Evolutionary conservation across 2,797 vertebrate species (phyloP), one percentile per base, ranked within the genome.

Genomic region (Thaleichthys pacificus): DNA sequence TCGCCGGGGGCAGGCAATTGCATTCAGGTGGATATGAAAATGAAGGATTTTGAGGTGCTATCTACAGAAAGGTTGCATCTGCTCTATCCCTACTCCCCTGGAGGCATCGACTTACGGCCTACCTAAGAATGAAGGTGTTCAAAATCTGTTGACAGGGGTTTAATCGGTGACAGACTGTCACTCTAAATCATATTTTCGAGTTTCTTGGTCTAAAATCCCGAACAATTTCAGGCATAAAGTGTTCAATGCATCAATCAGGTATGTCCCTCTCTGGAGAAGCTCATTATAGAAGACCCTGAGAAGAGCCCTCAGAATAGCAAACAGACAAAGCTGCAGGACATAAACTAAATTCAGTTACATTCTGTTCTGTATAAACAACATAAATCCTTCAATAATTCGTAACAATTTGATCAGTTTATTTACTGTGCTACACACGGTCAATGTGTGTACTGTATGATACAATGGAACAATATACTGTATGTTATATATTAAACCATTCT

Each of bases 11-110:
- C 87, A 77, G 71, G 68, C 75, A 80, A 83, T 89, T 84, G 76
- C 82, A 84, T 82, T 73, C 61, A 77, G 77, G 76, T 74, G 17
- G 85, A 87, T 87, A 87, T 92, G 88, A 89, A 92, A 93, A 93
- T 92, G 74, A 90, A 91, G 82, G 80, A 86, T 88, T 86, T 82
- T 76, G 76, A 89, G 84, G 81, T 81, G 85, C 82, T 80, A 84
- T 84, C 84, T 84, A 75, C 73, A 83, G 38, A 77, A 82, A 91
- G 82, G 88, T 90, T 88, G 19, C 51, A 17, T 56, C 51, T 56
- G 19, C 51, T 56, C 17, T 8, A 5, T 84, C 80, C 71, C 64
- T 70, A 66, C 17, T 70, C 71, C 73, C 80, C 32, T 77, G 66
- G 82, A 79, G 73, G 86, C 84, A 78, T 69, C 19, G 74, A 49